Evolutionary conservation across 1,140 invertebrate genomes (phyloP), one percentile per base, ranked within the genome.

Genomic region (Nymphalis io): DNA sequence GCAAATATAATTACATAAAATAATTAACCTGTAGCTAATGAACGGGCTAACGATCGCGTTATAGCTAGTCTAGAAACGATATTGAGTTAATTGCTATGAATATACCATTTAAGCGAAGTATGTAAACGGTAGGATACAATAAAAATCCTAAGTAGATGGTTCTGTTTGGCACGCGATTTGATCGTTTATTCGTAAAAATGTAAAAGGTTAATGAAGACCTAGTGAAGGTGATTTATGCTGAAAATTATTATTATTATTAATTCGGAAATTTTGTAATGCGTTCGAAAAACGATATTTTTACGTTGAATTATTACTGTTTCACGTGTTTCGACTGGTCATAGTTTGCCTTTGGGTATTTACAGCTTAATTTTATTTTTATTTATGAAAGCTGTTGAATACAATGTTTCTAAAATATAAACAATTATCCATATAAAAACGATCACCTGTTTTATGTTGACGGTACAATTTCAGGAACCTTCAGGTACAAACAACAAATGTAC

Each of bases 151-250:
- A 48, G 11, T 48, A 51, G 21, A 48, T 15, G 44, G 23, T 27
- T 62, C 11, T 15, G 10, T 62, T 27, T 20, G 11, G 11, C 60
- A 62, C 60, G 60, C 60, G 60, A 62, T 62, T 21, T 16, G 42
- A n/a, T 62, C 60, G 44, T 62, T 62, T 44, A 6, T 60, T 53
- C 20, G 48, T 21, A 53, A 21, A 53, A 53, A 53, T 53, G 48
- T 53, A 53, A 15, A 53, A 53, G 48, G 20, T 23, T 53, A 53
- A 53, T 53, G 48, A 53, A 21, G 11, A 53, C 16, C 15, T 21
- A 53, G 48, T 53, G 18, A 53, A 23, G 21, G 48, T 21, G 44
- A 46, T 46, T 46, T 53, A 20, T 53, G 48, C 48, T 21, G 20
- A 53, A 53, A 53, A 21, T 12, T n/a, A 46, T 21, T 53, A 53